Percentiles rank a stretch among this genome's conserved stretches.
Conservation (phyloP, 2,888 invertebrate genomes). For the Leptogaster cylindrica region DNA sequence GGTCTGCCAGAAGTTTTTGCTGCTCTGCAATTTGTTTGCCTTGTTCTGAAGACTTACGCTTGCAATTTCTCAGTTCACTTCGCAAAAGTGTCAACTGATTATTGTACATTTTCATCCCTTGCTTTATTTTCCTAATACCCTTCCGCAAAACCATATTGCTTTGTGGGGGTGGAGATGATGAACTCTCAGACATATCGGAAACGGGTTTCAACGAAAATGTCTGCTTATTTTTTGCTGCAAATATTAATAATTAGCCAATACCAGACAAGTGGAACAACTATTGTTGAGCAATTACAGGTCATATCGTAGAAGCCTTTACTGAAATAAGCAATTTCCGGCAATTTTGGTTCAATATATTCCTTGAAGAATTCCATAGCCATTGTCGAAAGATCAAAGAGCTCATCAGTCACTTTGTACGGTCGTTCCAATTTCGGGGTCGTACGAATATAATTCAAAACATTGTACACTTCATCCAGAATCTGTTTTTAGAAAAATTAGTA, state of each 20-base stretch:
- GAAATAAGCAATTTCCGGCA: slow-evolving; percentile 88
- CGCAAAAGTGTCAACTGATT: slow-evolving; percentile 80
- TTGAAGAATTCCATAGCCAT: slow-evolving; percentile 99
- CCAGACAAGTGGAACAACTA: not conserved
- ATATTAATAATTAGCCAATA: slow-evolving; percentile 48
- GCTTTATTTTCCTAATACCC: slow-evolving; percentile 85
- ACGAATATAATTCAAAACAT: slow-evolving; percentile 83
- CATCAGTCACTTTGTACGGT: slow-evolving; percentile 92
- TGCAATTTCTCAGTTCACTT: slow-evolving; percentile 79
- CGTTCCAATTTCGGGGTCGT: slow-evolving; percentile 80
- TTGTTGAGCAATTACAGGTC: slow-evolving; percentile 55
- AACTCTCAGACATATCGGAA: slow-evolving; percentile 58
- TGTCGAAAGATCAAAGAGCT: slow-evolving; percentile 90
- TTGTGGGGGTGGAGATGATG: slow-evolving; percentile 71
- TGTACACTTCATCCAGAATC: slow-evolving; percentile 91
- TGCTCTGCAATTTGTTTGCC: slow-evolving; percentile 83
- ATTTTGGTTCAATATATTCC: slow-evolving; percentile 87
- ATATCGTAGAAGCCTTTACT: slow-evolving; percentile 80
- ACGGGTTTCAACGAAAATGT: slow-evolving; percentile 54
- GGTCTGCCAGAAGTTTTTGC: slow-evolving; percentile 74
- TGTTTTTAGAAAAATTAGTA: slow-evolving; percentile 56
- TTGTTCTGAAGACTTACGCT: slow-evolving; percentile 82
- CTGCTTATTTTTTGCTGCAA: slow-evolving; percentile 52
- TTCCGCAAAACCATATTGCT: slow-evolving; percentile 86
- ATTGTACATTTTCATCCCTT: slow-evolving; percentile 88